Evolutionary conservation across 2,113 vertebrate genomes (phyloP).

Genomic region (Aix galericulata): DNA sequence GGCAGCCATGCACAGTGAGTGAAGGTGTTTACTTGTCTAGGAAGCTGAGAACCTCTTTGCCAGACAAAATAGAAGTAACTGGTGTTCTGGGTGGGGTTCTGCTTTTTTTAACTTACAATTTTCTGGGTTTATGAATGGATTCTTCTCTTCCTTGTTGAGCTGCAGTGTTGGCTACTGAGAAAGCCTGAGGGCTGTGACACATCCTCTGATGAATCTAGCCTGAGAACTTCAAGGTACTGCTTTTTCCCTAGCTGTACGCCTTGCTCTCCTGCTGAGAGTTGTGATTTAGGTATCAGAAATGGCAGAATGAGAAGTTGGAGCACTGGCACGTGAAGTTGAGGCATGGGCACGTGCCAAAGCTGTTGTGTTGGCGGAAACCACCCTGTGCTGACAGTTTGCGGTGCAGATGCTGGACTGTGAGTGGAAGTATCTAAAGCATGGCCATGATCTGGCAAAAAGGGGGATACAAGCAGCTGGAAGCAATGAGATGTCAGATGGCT

Average conservation of each 20-base stretch:
- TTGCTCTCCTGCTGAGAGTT: neutral
- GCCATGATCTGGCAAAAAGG: fast-evolving
- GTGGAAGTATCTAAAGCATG: neutral
- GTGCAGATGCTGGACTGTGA: neutral
- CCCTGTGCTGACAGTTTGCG: neutral
- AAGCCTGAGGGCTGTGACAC: neutral
- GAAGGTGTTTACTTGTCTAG: constrained; percentile 65
- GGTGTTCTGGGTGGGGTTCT: constrained; percentile 30
- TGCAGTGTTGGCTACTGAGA: neutral
- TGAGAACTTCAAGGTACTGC: neutral
- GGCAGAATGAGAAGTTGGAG: neutral
- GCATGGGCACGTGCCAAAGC: neutral
- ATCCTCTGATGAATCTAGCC: neutral
- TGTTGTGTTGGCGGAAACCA: neutral
- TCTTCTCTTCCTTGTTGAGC: constrained; percentile 43
- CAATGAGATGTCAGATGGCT: fast-evolving
- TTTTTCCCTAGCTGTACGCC: neutral
- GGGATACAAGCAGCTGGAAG: neutral
- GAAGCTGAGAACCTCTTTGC: constrained; percentile 55
- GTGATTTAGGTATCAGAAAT: neutral
- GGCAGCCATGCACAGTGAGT: constrained; percentile 33
- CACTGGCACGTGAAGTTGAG: too few relatives aligned
- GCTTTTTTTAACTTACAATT: constrained; percentile 28
- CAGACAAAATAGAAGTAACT: constrained; percentile 58
- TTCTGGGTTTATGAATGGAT: constrained; percentile 58